Evolutionary conservation across 2,888 invertebrate genomes (phyloP).

Genomic region (Villa cingulata): DNA sequence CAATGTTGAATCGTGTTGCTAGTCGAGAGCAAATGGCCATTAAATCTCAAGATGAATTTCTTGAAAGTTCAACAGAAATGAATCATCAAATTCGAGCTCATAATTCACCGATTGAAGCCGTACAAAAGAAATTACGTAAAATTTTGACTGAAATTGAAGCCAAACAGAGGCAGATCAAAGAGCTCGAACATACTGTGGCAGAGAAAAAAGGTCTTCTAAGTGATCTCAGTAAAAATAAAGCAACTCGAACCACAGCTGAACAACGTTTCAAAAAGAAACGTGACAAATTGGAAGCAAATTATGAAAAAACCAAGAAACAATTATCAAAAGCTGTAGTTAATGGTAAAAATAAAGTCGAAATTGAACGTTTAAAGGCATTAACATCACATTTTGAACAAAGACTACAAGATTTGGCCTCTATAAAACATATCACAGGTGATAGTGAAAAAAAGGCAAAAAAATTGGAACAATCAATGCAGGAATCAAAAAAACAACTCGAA

Average conservation of each 20-base stretch:
- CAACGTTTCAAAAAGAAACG: slow-evolving; percentile 50
- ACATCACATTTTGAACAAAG: slow-evolving; percentile 39
- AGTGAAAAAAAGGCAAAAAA: slow-evolving; percentile 53
- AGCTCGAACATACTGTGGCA: slow-evolving; percentile 52
- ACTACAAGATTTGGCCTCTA: slow-evolving; percentile 39
- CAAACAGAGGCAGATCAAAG: slow-evolving; percentile 54
- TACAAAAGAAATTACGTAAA: slow-evolving; percentile 32
- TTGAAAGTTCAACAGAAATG: slow-evolving; percentile 25
- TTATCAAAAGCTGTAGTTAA: slow-evolving; percentile 40
- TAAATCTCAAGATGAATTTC: slow-evolving; percentile 24
- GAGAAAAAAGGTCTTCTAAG: slow-evolving; percentile 61
- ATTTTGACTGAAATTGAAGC: slow-evolving; percentile 44
- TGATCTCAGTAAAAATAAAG: slow-evolving; percentile 48
- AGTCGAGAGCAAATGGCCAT: slow-evolving; percentile 22
- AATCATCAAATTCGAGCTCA: slow-evolving; percentile 17
- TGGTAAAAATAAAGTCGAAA: slow-evolving; percentile 33
- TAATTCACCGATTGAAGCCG: slow-evolving; percentile 25
- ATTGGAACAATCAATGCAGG: slow-evolving; percentile 56
- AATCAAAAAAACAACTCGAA: slow-evolving; percentile 62
- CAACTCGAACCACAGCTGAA: slow-evolving; percentile 43
- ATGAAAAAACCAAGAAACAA: slow-evolving; percentile 44
- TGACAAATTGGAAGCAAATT: slow-evolving; percentile 44
- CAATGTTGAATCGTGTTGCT: slow-evolving; percentile 46
- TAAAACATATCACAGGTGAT: slow-evolving; percentile 47
- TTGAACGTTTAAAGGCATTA: slow-evolving; percentile 35